Percentiles rank a stretch among this genome's conserved stretches.
phyloP scores from a whole-genome alignment of 2,797 vertebrate genomes.

The Tamandua tetradactyla region DNA sequence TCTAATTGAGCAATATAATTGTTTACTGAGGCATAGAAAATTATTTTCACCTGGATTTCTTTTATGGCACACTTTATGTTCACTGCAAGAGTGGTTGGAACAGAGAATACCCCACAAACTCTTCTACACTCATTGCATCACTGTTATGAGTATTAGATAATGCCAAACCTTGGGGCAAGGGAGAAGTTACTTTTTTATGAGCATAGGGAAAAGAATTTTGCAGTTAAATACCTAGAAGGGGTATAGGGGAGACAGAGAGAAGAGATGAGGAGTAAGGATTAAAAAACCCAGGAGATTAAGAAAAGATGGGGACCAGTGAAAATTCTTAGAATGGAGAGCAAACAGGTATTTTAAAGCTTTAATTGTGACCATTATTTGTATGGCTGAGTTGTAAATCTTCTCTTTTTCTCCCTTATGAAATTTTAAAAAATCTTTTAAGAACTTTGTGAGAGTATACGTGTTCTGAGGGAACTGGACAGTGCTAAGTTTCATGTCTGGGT shows the following conservation, averaged over 20 bases:
- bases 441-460: background rate
- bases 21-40: constrained; percentile 24
- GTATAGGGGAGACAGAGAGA: background rate
- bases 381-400: background rate
- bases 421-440: background rate
- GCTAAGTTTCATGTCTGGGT: background rate
- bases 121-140: background rate
- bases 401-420: background rate
- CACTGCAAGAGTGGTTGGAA: background rate
- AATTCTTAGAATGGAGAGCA: background rate
- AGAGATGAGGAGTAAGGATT: background rate
- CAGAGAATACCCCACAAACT: background rate
- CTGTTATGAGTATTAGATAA: background rate
- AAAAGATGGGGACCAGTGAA: background rate
- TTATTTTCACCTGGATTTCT: constrained; percentile 48
- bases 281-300: background rate
- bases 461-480: background rate
- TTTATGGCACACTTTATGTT: background rate
- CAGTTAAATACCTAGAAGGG: background rate
- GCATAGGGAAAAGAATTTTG: background rate
- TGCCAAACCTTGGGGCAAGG: background rate
- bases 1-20: constrained; percentile 39
- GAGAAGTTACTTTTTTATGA: background rate
- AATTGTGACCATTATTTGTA: background rate
- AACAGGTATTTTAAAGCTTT: background rate